Percentiles rank a stretch among this genome's conserved stretches.
Evolutionary conservation across 1,140 invertebrate genomes (phyloP).

Genomic region (Bradysia coprophila): DNA sequence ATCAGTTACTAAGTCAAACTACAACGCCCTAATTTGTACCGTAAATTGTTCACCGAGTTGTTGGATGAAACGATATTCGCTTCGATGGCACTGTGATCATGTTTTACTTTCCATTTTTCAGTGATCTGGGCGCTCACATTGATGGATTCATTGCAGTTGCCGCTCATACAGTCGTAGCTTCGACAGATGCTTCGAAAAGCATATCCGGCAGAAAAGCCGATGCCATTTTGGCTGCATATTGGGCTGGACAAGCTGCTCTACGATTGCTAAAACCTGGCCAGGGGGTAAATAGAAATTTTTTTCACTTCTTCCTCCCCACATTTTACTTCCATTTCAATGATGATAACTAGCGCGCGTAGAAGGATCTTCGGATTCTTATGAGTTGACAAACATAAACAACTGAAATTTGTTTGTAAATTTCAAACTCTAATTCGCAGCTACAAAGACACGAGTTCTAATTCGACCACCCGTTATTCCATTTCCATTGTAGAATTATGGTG

Average conservation of each 20-base stretch:
- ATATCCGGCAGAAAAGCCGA: constrained; percentile 81
- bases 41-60: too few species aligned
- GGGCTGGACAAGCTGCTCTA: constrained; percentile 85
- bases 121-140: constrained; percentile 93
- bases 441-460: too few species aligned
- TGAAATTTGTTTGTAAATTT: too few species aligned
- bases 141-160: constrained; percentile 98
- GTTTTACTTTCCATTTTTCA: constrained; percentile 25
- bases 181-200: constrained; percentile 48
- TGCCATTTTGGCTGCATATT: constrained; percentile 86
- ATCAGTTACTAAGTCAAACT: too few species aligned
- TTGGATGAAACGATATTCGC: not conserved
- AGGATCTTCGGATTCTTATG: not conserved
- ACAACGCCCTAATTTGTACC: too few species aligned
- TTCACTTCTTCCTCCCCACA: constrained; percentile 2
- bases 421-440: too few species aligned
- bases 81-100: not conserved
- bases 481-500: constrained; percentile 59
- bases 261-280: constrained; percentile 80
- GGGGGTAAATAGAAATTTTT: constrained; percentile 39
- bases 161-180: constrained; percentile 88
- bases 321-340: not conserved
- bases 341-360: not conserved
- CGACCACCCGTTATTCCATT: too few species aligned
- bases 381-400: not conserved